A percentile compares a stretch with the other conserved stretches of the same genome.
Evolutionary conservation across 2,888 invertebrate species (phyloP).

Genomic region (Caradrina kadenii): DNA sequence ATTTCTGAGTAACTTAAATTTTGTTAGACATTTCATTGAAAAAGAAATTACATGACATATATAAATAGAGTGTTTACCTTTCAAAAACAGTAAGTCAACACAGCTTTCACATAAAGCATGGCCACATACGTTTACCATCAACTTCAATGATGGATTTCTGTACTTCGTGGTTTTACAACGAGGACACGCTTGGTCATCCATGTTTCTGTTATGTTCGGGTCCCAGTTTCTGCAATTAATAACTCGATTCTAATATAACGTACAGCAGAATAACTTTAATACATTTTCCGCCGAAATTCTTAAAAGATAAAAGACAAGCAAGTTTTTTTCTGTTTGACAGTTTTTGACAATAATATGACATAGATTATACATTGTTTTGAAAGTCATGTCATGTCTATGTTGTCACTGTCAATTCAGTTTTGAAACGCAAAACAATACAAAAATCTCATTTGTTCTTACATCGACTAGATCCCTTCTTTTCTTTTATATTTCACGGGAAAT

Average conservation of each 20-base stretch:
- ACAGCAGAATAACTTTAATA: conserved; percentile 31
- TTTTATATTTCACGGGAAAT: too few species aligned
- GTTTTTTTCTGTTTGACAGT: conserved; percentile 3
- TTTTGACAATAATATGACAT: too few species aligned
- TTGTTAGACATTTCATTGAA: background rate
- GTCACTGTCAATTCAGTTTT: too few species aligned
- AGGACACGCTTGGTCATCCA: conserved; percentile 97
- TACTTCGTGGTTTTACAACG: conserved; percentile 99
- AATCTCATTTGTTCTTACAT: too few species aligned
- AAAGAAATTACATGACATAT: background rate
- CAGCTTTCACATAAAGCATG: conserved; percentile 99
- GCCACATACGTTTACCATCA: conserved; percentile 99
- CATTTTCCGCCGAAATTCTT: conserved; percentile 50
- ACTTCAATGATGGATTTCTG: conserved; percentile 98
- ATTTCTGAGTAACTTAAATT: background rate
- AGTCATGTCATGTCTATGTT: too few species aligned
- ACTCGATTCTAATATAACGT: background rate
- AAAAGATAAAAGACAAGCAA: conserved; percentile 5
- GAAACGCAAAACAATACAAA: too few species aligned
- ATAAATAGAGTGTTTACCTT: conserved; percentile 91
- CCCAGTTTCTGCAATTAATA: conserved; percentile 6
- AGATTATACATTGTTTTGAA: too few species aligned
- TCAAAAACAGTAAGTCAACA: conserved; percentile 98
- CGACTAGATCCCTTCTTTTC: too few species aligned
- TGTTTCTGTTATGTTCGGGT: conserved; percentile 68